Base-by-base conservation (phyloP, 2,888 invertebrate species). In the Glaucopsyche alexis region DNA sequence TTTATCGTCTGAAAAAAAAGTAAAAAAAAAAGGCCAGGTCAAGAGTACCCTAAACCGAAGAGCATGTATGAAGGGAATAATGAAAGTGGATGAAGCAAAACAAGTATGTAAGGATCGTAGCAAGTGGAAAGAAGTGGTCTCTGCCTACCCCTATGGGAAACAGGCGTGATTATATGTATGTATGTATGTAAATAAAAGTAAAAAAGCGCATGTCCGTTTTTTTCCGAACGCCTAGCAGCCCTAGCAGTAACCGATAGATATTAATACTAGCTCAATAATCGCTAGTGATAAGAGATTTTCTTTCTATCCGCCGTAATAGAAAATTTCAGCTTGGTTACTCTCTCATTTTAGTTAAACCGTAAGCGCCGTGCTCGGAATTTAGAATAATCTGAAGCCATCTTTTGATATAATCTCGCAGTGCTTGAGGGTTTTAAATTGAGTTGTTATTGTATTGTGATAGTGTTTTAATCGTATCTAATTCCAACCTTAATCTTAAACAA, bases 271-370 rank as follows among this genome's bases (percentile, higher is more conserved):
- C 75, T 77, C 81, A 83, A 83, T 83, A 83, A 83, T 81, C 84
- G 87, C 84, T 87, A 84, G 81, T 87, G 90, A 91, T 91, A 88
- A 89, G 87, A 88, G 89, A 90, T 91, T 91, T 90, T 87, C 88
- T 86, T 86, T 85, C 86, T 84, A 87, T 86, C 85, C 76, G 76
- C 82, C 79, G 87, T 91, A 92, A 92, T 90, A 83, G 89, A 86
- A 90, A 87, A 86, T 88, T 91, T 91, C 88, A 87, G 88, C 88
- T 87, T 87, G 87, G 82, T 74, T 81, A 76, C 84, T 77, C 79
- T 81, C 81, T 84, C 88, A 87, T 91, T 89, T 89, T 40, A 49
- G 65, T 65, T 73, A 19, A 71, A 52, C 50, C 72, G 42, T 67
- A 66, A 72, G 50, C 66, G 13, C 16, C 66, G 72, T 72, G 67